Conservation (phyloP, 2,888 invertebrate species). For the Malacosoma neustria region DNA sequence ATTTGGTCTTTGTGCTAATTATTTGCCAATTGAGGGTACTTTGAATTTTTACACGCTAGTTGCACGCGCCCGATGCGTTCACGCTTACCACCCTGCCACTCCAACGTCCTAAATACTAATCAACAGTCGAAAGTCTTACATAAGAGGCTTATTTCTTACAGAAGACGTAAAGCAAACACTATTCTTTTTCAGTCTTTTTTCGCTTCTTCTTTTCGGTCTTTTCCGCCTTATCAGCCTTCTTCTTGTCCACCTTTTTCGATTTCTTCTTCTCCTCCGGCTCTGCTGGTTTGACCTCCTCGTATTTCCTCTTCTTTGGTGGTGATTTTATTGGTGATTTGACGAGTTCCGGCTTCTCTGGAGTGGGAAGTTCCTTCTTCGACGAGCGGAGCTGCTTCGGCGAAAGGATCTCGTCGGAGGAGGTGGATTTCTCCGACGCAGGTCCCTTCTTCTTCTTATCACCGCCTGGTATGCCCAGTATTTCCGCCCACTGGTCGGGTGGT, state of each 20-base stretch:
- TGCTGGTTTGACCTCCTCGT: constrained; percentile 33
- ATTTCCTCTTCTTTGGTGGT: constrained; percentile 47
- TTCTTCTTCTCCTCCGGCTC: constrained; percentile 35
- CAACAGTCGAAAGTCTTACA: not conserved
- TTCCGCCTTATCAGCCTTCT: constrained; percentile 30
- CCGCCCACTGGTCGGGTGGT: constrained; percentile 65
- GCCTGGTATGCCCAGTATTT: constrained; percentile 61
- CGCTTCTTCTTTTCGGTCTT: constrained; percentile 26
- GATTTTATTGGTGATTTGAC: constrained; percentile 38
- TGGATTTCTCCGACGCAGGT: constrained; percentile 14
- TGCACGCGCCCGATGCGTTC: not conserved
- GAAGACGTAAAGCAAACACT: constrained; percentile 61
- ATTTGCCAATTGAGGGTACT: no score
- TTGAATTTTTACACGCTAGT: no score
- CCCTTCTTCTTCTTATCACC: constrained; percentile 26
- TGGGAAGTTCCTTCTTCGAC: constrained; percentile 40
- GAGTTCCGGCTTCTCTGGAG: constrained; percentile 23
- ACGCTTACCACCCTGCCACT: not conserved
- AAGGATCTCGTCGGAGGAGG: constrained; percentile 30
- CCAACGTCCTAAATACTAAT: not conserved
- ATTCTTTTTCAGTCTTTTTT: constrained; percentile 62
- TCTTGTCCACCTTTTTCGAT: constrained; percentile 25
- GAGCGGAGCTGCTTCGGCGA: constrained; percentile 53
- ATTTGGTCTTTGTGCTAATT: no score
- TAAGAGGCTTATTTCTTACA: constrained; percentile 26